phyloP scores from a whole-genome alignment of 2,113 vertebrate genomes.

The Calidris pygmaea region DNA sequence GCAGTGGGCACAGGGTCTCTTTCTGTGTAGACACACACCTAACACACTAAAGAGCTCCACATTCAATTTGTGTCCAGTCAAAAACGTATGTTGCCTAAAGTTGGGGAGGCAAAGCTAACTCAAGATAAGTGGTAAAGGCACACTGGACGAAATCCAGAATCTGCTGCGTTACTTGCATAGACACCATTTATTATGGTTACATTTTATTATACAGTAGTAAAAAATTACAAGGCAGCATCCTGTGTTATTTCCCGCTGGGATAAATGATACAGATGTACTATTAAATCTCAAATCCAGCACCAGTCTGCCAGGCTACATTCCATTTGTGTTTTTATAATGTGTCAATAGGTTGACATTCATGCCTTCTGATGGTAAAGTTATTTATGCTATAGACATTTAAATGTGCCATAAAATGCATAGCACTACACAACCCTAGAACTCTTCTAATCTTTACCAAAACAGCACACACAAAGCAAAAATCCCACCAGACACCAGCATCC shows the following conservation, averaged over 20 bases:
- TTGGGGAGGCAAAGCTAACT: neutral
- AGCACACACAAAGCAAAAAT: neutral
- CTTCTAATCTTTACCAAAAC: neutral
- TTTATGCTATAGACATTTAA: conserved; percentile 32
- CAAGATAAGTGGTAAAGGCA: conserved; percentile 51
- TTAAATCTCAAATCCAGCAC: conserved; percentile 58
- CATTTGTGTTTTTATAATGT: conserved; percentile 55
- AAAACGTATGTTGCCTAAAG: neutral
- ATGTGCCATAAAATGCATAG: conserved; percentile 11
- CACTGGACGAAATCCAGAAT: conserved; percentile 62
- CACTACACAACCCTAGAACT: conserved; percentile 1
- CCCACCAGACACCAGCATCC: neutral
- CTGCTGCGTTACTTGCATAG: conserved; percentile 63
- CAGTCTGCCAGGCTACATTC: conserved; percentile 30
- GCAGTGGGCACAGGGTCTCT: neutral
- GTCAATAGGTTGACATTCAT: conserved; percentile 61
- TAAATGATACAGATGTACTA: conserved; percentile 70
- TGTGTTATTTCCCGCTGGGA: conserved; percentile 69
- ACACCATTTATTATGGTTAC: conserved; percentile 72
- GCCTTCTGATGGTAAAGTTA: conserved; percentile 36
- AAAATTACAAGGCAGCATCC: conserved; percentile 73
- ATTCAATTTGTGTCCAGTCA: neutral
- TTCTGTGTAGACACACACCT: accelerated
- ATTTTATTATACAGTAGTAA: conserved; percentile 77
- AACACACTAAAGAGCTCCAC: neutral